Evolutionary conservation across 2,113 vertebrate genomes (phyloP), one percentile per base, ranked within the genome.

Genomic region (Philantomba maxwellii): DNA sequence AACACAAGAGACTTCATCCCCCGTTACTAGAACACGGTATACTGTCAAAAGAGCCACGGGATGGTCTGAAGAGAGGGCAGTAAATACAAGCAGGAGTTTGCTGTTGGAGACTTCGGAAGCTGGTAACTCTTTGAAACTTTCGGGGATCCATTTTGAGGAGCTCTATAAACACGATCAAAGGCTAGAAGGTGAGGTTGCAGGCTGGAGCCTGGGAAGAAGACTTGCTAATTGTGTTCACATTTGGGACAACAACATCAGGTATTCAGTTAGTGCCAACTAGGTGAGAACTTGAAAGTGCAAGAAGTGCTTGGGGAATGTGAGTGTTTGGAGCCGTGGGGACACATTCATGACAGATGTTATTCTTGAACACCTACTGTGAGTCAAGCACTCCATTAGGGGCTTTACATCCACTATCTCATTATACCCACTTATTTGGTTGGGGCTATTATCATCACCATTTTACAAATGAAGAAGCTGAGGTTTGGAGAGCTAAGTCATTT

Each of bases 81-180:
- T 49, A 89, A 64, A 93, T 82, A 53, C 6, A 94, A 91, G n/a
- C 73, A 73, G 19, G 80, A 78, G 66, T 58, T 36, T 97, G 87
- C 94, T 91, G 96, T 87, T 62, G 53, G 55, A 70, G 58, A 17
- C 6, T 95, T 97, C 92, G 87, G 19, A 39, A 89, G 45, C 51
- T 77, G 75, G 60, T 66, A 91, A 75, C n/a, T 91, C 39, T 51
- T 91, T 94, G 60, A 93, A 84, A 51, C 1, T n/a, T 93, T 86
- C 45, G 2, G 4, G 66, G 66, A 87, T 53, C 13, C 82, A 84
- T 93, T 97, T 93, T 73, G 39, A 58, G 36, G 73, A 64, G 58
- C 57, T 6, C 21, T 93, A 62, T 39, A 60, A 89, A 81, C 19
- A 78, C n/a, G 17, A 80, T 53, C 10, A 66, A 87, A 87, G 47